These are phyloP conservation scores for Heliconius aoede DNA, from an alignment of 2,888 invertebrate genomes.

Conservation along the genomic window DNA sequence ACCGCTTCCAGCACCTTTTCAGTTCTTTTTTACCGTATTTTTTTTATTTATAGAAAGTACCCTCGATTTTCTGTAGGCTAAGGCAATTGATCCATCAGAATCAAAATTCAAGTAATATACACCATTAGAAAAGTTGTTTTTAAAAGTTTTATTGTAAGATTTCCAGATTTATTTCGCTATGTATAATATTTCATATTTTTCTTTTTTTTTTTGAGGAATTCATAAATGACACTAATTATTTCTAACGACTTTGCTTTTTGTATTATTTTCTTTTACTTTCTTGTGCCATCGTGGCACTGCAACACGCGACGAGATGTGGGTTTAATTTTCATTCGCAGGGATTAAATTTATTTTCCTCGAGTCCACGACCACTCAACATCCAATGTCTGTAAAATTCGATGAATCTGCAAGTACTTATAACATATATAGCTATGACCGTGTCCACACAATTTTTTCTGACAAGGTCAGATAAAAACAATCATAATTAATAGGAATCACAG, in stretches of 20 bases:
- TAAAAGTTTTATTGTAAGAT: not conserved
- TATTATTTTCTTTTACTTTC: not conserved
- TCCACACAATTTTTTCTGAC: too few relatives aligned
- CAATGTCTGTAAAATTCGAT: too few relatives aligned
- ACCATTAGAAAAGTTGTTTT: conserved; percentile 1
- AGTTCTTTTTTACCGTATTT: too few relatives aligned
- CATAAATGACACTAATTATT: not conserved
- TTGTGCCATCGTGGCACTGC: too few relatives aligned
- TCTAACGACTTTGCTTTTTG: not conserved
- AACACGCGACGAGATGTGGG: not conserved
- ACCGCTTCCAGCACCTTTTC: too few relatives aligned
- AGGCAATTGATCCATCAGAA: not conserved
- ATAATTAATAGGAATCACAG: too few relatives aligned
- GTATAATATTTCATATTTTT: not conserved
- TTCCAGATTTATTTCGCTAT: not conserved
- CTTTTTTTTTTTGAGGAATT: not conserved
- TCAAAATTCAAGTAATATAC: conserved; percentile 1
- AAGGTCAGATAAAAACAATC: too few relatives aligned
- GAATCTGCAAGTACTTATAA: too few relatives aligned
- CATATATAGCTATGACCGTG: too few relatives aligned
- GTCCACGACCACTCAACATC: too few relatives aligned
- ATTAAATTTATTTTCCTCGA: too few relatives aligned
- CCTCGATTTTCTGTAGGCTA: not conserved
- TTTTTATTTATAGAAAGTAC: too few relatives aligned
- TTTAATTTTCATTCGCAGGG: not conserved